Evolutionary conservation across 2,797 vertebrate genomes (phyloP), one percentile per base, ranked within the genome.

Genomic region (Rallus crepitans): DNA sequence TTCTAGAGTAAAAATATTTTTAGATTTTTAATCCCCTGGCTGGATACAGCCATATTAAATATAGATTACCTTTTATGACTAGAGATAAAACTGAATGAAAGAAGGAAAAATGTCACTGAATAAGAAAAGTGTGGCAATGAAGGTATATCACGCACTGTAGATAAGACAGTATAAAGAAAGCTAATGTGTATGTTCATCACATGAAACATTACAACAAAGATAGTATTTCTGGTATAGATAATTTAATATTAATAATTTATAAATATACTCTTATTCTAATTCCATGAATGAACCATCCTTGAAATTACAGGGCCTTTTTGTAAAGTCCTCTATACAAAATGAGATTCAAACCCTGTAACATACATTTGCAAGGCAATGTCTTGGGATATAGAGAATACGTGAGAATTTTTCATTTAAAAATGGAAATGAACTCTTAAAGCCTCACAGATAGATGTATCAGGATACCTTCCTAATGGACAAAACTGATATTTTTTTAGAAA

Each of bases 1-100:
- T 57, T 60, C 48, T 80, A 17, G 90, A 93, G 91, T 94, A 96
- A 96, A 95, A 97, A 94, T 96, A 97, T 95, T 96, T 93, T 95
- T 97, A 95, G 96, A 91, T 87, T 82, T 93, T 94, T 96, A 97
- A 96, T 97, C 93, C 82, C 53, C 40, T 95, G 93, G 72, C 69
- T 95, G 86, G 89, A 95, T 82, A 93, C 59, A 89, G 72, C 14
- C 76, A 87, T 94, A 97, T 96, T 96, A 97, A 96, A 97, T 90
- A 97, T 94, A 95, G 86, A 97, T 96, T 95, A 82, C 55, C 40
- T 95, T 96, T 96, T 92, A 82, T 82, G 82, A 90, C 65, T 82
- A 42, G 60, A 95, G 94, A 97, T 96, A 97, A 94, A 96, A 83
- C 60, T 72, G 72, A 86, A 95, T 52, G 59, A 94, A 90, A 96